Conservation (phyloP, 2,797 vertebrate genomes). For the Eulemur coronatus region DNA sequence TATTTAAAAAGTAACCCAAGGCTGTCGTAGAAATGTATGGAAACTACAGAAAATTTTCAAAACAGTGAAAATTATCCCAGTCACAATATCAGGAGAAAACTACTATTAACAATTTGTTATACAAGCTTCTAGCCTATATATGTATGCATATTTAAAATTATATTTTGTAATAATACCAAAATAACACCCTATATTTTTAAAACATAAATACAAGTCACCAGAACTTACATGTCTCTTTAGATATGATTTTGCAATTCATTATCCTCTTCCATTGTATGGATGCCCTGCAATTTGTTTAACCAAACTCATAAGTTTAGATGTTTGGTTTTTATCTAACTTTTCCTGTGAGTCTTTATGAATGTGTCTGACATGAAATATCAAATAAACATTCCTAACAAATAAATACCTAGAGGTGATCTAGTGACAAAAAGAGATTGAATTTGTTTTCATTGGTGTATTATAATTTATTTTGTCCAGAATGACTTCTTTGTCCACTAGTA, state of each 20-base stretch:
- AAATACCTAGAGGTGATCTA: not conserved
- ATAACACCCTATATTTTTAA: not conserved
- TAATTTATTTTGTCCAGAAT: not conserved
- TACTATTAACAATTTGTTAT: not conserved
- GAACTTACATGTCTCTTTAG: not conserved
- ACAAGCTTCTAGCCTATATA: not conserved
- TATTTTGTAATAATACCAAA: not conserved
- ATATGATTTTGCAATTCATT: not conserved
- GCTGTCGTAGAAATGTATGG: not conserved
- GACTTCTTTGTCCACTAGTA: not conserved
- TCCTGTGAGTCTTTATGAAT: not conserved
- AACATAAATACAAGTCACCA: not conserved
- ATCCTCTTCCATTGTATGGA: not conserved
- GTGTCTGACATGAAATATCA: not conserved
- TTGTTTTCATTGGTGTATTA: not conserved
- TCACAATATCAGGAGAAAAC: not conserved
- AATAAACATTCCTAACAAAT: not conserved
- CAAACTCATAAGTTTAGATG: not conserved
- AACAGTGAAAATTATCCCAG: not conserved
- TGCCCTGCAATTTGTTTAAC: not conserved
- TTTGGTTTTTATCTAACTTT: not conserved
- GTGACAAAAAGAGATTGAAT: not conserved
- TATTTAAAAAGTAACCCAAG: not conserved
- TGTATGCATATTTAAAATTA: not conserved
- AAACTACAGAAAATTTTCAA: not conserved